phyloP scores from a whole-genome alignment of 2,888 invertebrate genomes.

The Mesoligia furuncula region DNA sequence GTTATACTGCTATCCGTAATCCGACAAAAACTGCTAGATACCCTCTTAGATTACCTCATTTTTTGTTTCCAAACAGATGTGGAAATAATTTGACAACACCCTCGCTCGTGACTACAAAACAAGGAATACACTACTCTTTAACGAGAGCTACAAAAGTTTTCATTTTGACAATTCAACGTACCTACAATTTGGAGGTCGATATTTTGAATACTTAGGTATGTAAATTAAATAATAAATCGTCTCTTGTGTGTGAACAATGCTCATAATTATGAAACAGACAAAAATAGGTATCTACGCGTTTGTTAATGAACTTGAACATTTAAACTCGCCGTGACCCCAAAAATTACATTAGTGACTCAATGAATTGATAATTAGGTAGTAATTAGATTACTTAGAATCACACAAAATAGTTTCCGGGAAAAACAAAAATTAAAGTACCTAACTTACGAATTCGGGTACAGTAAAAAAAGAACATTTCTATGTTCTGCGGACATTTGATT shows the following conservation, averaged over 20 bases:
- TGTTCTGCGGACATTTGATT: not conserved
- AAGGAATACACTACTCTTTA: no score
- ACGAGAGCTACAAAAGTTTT: no score
- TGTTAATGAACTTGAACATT: constrained; percentile 47
- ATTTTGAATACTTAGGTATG: not conserved
- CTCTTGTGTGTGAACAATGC: constrained; percentile 9
- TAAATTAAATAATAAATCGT: not conserved
- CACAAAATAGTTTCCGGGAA: not conserved
- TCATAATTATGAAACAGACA: not conserved
- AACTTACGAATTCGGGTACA: not conserved
- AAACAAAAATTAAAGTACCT: not conserved
- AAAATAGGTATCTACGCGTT: not conserved
- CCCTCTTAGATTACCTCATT: not conserved
- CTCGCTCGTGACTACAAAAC: not conserved
- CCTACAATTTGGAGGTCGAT: not conserved
- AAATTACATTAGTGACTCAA: constrained; percentile 17
- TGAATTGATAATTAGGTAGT: constrained; percentile 18
- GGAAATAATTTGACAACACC: not conserved
- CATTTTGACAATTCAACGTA: not conserved
- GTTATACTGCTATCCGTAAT: not conserved
- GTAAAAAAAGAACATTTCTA: not conserved
- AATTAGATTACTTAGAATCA: constrained; percentile 2
- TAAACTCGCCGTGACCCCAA: constrained; percentile 37
- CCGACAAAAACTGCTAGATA: not conserved
- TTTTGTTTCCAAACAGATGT: not conserved